A percentile compares a stretch with the other conserved stretches of the same genome.
Conservation (phyloP, 2,888 invertebrate species). For the Biston stratarius region DNA sequence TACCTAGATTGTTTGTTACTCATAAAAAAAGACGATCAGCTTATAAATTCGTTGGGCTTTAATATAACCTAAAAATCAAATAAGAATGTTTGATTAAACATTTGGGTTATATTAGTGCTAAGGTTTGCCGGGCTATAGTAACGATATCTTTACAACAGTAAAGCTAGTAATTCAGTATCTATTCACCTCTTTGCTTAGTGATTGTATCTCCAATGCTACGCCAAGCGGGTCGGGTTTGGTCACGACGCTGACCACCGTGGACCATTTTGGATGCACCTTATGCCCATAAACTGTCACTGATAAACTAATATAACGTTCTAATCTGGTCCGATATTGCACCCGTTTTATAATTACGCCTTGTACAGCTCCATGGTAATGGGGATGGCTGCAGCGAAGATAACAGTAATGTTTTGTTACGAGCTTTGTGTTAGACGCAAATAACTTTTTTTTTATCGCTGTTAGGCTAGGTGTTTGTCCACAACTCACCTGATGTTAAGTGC, state of each 20-base stretch:
- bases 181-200: conserved; percentile 15
- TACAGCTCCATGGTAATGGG: conserved; percentile 37
- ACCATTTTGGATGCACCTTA: conserved; percentile 69
- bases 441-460: too few species aligned
- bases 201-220: conserved; percentile 28
- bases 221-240: conserved; percentile 48
- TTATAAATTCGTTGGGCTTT: too few species aligned
- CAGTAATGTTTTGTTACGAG: neutral
- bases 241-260: conserved; percentile 70
- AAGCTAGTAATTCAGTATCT: neutral
- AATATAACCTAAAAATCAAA: too few species aligned
- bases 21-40: too few species aligned
- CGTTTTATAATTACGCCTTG: conserved; percentile 33
- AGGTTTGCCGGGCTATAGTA: too few species aligned
- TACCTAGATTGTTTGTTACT: too few species aligned
- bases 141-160: too few species aligned
- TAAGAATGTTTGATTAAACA: too few species aligned
- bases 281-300: conserved; percentile 69
- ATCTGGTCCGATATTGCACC: conserved; percentile 51
- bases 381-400: conserved; percentile 5
- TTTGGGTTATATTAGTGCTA: neutral
- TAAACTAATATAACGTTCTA: conserved; percentile 73
- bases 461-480: too few species aligned
- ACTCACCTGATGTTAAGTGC: too few species aligned
- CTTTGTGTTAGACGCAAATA: too few species aligned